Evolutionary conservation across 1,140 invertebrate genomes (phyloP), one percentile per base, ranked within the genome.

Genomic region (Drosophila saltans): DNA sequence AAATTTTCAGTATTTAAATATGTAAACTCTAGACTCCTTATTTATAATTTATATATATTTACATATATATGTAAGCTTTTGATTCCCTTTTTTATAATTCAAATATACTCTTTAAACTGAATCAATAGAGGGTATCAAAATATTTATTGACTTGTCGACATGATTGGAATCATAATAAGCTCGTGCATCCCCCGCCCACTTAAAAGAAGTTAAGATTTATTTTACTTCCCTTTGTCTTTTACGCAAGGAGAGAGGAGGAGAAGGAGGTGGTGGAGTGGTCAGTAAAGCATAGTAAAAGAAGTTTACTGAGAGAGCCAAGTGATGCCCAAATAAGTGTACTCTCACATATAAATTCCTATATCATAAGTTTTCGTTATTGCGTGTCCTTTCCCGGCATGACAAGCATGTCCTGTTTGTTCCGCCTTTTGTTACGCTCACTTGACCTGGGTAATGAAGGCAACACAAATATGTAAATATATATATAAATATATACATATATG

Each of bases 141-240:
- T 60, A 52, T 66, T 24, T 66, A 63, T 63, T 72, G 68, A 68
- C 68, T 62, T 52, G 59, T 55, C 66, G 67, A 75, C 82, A 82
- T 79, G 79, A 79, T 73, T 81, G 79, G 79, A 86, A 86, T 86
- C 86, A 82, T 85, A 86, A 85, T 85, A 82, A 82, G 82, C 73
- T 70, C 57, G 66, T 64, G 66, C 3, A 48, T 6, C 7, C 21
- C 7, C 21, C 21, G 2, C n/a, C 45, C 21, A 26, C 45, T 21
- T 24, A 21, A 52, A 52, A 48, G n/a, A 52, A 52, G 45, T 52
- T 52, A 59, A 55, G 78, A 81, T 76, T 81, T 75, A 78, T 69
- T 68, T 74, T 56, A 60, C 61, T 76, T 71, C 39, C 62, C 66
- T 72, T 76, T 76, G 66, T 75, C 62, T 69, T 52, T n/a, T 48